These are phyloP conservation scores for Gulo gulo DNA, from an alignment of 2,113 vertebrate genomes.

Conservation along the genomic window DNA sequence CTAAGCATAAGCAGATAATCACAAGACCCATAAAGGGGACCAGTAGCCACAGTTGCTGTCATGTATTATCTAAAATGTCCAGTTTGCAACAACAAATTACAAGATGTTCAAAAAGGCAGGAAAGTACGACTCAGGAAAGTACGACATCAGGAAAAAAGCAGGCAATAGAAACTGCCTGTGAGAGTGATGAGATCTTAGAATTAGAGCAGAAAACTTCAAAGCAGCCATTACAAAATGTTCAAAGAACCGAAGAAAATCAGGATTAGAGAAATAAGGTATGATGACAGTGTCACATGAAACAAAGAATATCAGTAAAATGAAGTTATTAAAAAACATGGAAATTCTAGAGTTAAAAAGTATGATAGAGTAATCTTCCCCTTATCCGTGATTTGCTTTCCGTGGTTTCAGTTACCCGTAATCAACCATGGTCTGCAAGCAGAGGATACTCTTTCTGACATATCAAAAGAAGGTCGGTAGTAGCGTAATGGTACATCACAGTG, in stretches of 20 bases:
- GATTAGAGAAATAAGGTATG: not conserved
- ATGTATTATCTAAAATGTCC: not conserved
- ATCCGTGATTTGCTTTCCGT: not conserved
- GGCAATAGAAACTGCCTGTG: not conserved
- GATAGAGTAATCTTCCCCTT: not conserved
- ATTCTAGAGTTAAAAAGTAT: not conserved
- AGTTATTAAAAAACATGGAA: not conserved
- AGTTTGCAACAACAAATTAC: not conserved
- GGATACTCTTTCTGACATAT: not conserved
- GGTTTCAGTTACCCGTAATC: not conserved
- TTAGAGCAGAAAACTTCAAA: not conserved
- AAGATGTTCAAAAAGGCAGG: not conserved
- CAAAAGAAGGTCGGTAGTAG: not conserved
- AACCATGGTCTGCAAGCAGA: not conserved
- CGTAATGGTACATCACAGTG: not conserved
- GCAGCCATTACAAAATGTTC: not conserved
- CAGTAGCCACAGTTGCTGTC: not conserved
- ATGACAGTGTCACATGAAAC: not conserved
- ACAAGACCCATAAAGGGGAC: not conserved
- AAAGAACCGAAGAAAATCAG: not conserved
- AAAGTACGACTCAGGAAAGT: not conserved
- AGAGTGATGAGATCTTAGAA: not conserved
- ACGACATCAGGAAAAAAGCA: not conserved
- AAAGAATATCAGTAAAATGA: not conserved
- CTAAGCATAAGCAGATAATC: not conserved